Evolutionary conservation across 2,888 invertebrate species (phyloP).

Genomic region (Odontomyia ornata): DNA sequence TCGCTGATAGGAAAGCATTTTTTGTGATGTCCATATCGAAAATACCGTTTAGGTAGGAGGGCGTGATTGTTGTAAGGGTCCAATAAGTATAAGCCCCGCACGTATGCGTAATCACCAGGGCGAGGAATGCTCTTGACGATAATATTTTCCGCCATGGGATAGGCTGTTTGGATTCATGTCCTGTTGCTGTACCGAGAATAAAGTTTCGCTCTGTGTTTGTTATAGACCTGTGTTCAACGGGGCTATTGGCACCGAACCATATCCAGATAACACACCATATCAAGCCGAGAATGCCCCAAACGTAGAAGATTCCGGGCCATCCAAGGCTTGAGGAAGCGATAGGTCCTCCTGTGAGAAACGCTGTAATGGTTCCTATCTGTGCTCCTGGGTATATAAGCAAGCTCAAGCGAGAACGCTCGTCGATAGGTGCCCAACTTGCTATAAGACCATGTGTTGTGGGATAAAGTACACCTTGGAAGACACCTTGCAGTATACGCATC

Average conservation of each 20-base stretch:
- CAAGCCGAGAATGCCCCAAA: constrained; percentile 67
- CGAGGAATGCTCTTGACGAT: constrained; percentile 73
- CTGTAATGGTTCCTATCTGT: constrained; percentile 74
- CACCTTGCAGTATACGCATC: constrained; percentile 75
- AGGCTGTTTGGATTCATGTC: constrained; percentile 29
- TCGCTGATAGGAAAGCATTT: constrained; percentile 66
- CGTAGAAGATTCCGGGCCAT: constrained; percentile 75
- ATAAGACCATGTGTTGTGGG: constrained; percentile 77
- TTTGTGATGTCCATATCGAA: constrained; percentile 70
- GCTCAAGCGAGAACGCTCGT: constrained; percentile 70
- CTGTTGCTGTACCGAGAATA: constrained; percentile 65
- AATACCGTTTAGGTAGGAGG: constrained; percentile 72
- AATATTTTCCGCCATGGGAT: constrained; percentile 75
- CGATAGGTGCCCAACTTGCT: constrained; percentile 77
- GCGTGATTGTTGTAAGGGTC: constrained; percentile 75
- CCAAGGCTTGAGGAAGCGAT: constrained; percentile 68
- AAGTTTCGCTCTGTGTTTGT: constrained; percentile 65
- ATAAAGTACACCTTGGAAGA: constrained; percentile 77
- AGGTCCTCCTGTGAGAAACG: constrained; percentile 71
- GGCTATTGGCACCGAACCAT: constrained; percentile 69
- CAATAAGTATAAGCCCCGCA: constrained; percentile 80
- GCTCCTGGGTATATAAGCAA: constrained; percentile 70
- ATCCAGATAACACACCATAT: constrained; percentile 68
- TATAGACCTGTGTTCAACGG: constrained; percentile 67
- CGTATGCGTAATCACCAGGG: constrained; percentile 68